Evolutionary conservation across 2,113 vertebrate genomes (phyloP).

Genomic region (Leuciscus idus): DNA sequence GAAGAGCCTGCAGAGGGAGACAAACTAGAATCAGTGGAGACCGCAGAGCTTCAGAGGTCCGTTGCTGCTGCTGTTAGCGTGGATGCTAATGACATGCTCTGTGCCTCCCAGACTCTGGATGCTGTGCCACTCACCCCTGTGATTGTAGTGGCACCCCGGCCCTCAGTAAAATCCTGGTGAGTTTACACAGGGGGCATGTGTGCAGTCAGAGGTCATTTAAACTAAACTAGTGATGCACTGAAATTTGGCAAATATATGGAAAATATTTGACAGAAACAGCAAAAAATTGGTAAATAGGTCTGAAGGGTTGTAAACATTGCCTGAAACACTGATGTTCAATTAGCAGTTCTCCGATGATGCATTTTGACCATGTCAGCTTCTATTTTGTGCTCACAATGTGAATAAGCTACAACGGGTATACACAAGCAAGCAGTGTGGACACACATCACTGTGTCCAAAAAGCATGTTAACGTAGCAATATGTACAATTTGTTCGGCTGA

Average conservation of each 20-base stretch:
- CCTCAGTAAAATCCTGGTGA: slow-evolving; percentile 61
- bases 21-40: slow-evolving; percentile 39
- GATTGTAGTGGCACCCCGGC: slow-evolving; percentile 61
- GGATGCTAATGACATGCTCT: slow-evolving; percentile 75
- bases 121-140: slow-evolving; percentile 79
- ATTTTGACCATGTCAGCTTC: background rate
- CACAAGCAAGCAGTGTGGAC: no score
- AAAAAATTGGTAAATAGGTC: background rate
- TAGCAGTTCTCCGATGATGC: background rate
- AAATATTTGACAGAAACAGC: background rate
- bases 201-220: background rate
- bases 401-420: no score
- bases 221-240: background rate
- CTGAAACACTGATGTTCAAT: background rate
- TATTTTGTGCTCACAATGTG: no score
- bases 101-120: slow-evolving; percentile 80
- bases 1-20: slow-evolving; percentile 57
- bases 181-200: background rate
- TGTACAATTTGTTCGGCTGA: background rate
- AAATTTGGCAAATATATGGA: background rate
- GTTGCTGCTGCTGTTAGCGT: slow-evolving; percentile 48
- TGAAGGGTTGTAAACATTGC: background rate
- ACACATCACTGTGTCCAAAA: background rate
- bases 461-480: background rate
- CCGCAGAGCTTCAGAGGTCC: background rate